Evolutionary conservation across 2,888 invertebrate species (phyloP).

Genomic region (Strigamia crassipes): DNA sequence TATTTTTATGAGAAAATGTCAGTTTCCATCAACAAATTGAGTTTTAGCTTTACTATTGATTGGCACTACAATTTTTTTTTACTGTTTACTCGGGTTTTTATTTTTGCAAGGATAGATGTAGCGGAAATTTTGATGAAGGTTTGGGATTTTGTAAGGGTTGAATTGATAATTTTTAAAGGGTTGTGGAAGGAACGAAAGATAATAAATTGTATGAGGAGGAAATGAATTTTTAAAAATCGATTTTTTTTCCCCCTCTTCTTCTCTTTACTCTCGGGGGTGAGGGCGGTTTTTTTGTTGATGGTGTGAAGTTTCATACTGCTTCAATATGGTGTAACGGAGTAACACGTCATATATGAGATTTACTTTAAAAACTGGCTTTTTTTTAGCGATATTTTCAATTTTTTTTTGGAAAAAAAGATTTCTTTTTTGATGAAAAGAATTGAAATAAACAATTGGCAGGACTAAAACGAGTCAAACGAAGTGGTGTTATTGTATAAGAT

Average conservation of each 20-base stretch:
- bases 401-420: no score
- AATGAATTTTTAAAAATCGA: constrained; percentile 6
- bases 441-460: background rate
- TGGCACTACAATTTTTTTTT: background rate
- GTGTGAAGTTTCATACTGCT: background rate
- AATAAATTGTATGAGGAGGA: background rate
- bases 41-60: constrained; percentile 11
- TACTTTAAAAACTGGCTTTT: background rate
- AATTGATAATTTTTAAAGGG: constrained; percentile 4
- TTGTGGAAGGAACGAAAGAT: background rate
- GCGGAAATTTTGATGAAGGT: background rate
- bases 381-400: no score
- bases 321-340: background rate
- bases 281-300: background rate
- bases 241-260: background rate
- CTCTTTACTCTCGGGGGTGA: background rate
- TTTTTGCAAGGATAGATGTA: background rate
- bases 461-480: background rate
- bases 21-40: background rate
- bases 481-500: background rate
- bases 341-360: background rate
- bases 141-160: background rate
- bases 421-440: background rate
- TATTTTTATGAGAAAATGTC: background rate
- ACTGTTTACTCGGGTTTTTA: background rate